Evolutionary conservation across 2,113 vertebrate species (phyloP).

Genomic region (Rhinopomastus cyanomelas): DNA sequence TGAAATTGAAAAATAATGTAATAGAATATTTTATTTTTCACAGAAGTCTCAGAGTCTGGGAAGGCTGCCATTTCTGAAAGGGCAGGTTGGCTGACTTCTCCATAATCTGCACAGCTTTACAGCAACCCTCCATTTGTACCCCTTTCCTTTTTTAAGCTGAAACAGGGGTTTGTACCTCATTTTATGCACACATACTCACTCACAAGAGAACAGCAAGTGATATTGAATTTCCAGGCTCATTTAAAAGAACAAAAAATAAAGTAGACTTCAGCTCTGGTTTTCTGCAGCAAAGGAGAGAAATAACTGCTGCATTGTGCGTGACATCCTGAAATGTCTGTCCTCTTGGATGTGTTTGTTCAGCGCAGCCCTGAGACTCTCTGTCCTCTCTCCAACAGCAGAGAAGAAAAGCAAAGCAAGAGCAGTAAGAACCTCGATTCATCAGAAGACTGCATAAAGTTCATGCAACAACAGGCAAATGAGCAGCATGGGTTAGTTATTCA

Average conservation of each 20-base stretch:
- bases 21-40: slow-evolving; percentile 84
- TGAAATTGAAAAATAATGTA: slow-evolving; percentile 89
- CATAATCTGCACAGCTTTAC: slow-evolving; percentile 12
- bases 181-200: background rate
- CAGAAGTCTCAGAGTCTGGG: slow-evolving; percentile 69
- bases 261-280: background rate
- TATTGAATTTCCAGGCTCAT: background rate
- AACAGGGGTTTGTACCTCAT: background rate
- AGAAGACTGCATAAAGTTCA: background rate
- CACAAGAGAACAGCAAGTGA: background rate
- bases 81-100: slow-evolving; percentile 58
- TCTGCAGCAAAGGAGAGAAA: background rate
- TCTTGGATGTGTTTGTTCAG: background rate
- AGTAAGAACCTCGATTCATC: background rate
- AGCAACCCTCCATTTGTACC: background rate
- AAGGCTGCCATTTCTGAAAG: slow-evolving; percentile 65
- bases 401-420: background rate
- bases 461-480: background rate
- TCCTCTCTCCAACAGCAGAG: background rate
- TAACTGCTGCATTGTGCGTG: background rate
- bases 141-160: background rate
- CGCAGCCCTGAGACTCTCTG: background rate
- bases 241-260: background rate
- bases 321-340: background rate
- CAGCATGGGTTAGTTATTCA: background rate